Percentiles rank a stretch among this genome's conserved stretches.
Evolutionary conservation across 2,113 vertebrate species (phyloP).

Genomic region (Antechinus stuartii): DNA sequence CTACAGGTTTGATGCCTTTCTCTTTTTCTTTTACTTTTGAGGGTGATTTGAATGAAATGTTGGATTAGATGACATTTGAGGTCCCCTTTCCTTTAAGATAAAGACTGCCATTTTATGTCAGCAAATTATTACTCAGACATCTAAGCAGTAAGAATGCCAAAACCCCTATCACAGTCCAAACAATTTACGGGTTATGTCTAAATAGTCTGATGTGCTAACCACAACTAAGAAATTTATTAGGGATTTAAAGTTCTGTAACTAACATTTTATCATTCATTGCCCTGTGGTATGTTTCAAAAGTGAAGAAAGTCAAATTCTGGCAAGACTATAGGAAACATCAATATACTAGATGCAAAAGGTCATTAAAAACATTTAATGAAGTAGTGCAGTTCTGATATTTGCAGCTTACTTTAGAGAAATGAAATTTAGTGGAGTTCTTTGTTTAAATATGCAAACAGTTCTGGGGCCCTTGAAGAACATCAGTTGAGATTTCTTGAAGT

Average conservation of each 20-base stretch:
- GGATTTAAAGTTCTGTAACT: slow-evolving; percentile 55
- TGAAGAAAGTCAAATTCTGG: slow-evolving; percentile 59
- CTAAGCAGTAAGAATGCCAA: not conserved
- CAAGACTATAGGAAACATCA: slow-evolving; percentile 34
- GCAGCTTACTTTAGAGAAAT: slow-evolving; percentile 52
- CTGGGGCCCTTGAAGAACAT: slow-evolving; percentile 24
- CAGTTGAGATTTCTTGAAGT: slow-evolving; percentile 63
- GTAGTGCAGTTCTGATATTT: slow-evolving; percentile 11
- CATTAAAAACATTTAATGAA: slow-evolving; percentile 52
- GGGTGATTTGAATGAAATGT: not conserved
- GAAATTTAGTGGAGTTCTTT: slow-evolving; percentile 61
- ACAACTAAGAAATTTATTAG: slow-evolving; percentile 66
- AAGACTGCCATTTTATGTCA: slow-evolving; percentile 1
- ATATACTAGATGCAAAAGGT: slow-evolving; percentile 67
- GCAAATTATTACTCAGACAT: not conserved
- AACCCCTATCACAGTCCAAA: slow-evolving; percentile 50
- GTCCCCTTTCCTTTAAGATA: not conserved
- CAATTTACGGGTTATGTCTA: slow-evolving; percentile 68
- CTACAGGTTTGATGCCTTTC: not conserved
- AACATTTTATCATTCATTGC: slow-evolving; percentile 65
- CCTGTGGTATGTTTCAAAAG: slow-evolving; percentile 24
- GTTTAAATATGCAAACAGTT: slow-evolving; percentile 34
- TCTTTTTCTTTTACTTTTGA: not conserved
- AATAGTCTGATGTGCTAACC: slow-evolving; percentile 59
- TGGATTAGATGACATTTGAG: not conserved